Conservation (phyloP, 64 coral and sea anemone genomes). For the Montipora foliosa region DNA sequence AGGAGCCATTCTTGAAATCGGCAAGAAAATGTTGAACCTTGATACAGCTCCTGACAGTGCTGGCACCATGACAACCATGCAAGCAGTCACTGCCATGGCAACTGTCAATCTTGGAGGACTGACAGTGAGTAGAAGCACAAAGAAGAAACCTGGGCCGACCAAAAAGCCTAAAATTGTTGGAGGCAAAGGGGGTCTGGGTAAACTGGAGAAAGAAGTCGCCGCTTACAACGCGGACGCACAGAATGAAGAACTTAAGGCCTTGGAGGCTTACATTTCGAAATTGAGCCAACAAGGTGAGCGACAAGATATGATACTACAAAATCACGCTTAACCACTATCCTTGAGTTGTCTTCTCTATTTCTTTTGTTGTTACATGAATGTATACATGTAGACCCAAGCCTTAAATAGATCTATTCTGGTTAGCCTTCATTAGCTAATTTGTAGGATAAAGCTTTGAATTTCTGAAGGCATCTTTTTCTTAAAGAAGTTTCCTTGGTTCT, state of each 20-base stretch:
- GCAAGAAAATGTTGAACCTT: conserved; percentile 85
- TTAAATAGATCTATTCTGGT: not conserved
- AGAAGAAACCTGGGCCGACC: conserved; percentile 68
- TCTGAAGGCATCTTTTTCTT: not conserved
- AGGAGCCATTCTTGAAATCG: conserved; percentile 84
- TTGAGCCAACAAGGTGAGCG: conserved; percentile 87
- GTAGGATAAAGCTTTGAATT: not conserved
- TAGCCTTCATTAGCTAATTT: not conserved
- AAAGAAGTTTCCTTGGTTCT: not conserved
- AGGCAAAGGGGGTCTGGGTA: conserved; percentile 68
- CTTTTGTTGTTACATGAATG: no score
- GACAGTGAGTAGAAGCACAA: conserved; percentile 48
- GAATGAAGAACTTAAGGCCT: conserved; percentile 88
- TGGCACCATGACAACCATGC: conserved; percentile 81
- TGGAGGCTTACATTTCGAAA: conserved; percentile 87
- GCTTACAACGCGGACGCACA: conserved; percentile 57
- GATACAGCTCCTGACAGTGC: conserved; percentile 89
- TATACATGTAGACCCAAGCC: not conserved
- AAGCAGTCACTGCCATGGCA: conserved; percentile 78
- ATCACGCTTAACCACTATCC: not conserved
- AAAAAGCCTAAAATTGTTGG: conserved; percentile 75
- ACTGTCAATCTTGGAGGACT: conserved; percentile 68
- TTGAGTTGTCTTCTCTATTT: no score
- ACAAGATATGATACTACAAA: not conserved
- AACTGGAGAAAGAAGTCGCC: conserved; percentile 27